A percentile compares a stretch with the other conserved stretches of the same genome.
phyloP scores from a whole-genome alignment of 2,888 invertebrate genomes.

The Alloplasta piceator region DNA sequence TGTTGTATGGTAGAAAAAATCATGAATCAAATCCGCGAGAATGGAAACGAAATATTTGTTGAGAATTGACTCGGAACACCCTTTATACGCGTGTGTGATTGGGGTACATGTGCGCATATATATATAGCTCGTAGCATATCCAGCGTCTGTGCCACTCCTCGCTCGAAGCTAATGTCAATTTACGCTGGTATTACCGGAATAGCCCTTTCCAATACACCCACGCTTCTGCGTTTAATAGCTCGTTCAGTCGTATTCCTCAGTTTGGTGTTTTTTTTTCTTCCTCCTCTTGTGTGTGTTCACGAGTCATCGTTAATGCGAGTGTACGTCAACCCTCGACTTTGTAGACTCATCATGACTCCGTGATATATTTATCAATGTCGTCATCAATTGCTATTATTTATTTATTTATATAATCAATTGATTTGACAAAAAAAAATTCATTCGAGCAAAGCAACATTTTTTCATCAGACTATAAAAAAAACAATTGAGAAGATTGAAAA shows the following conservation, averaged over 20 bases:
- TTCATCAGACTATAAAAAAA: too few relatives aligned
- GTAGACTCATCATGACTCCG: slow-evolving; percentile 2
- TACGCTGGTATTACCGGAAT: slow-evolving; percentile 70
- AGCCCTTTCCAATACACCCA: slow-evolving; percentile 68
- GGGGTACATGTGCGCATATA: slow-evolving; percentile 8
- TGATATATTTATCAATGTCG: too few relatives aligned
- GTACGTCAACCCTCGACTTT: slow-evolving; percentile 8
- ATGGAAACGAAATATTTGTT: too few relatives aligned
- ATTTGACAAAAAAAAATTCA: too few relatives aligned
- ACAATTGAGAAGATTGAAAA: too few relatives aligned
- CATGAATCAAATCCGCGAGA: too few relatives aligned
- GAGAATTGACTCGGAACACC: too few relatives aligned
- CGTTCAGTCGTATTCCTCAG: slow-evolving; percentile 58
- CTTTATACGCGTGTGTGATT: neutral
- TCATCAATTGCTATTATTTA: too few relatives aligned
- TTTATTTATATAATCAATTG: neutral
- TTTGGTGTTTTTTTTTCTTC: slow-evolving; percentile 13
- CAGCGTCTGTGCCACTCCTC: slow-evolving; percentile 62
- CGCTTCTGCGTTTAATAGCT: slow-evolving; percentile 63
- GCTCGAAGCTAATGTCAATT: slow-evolving; percentile 69
- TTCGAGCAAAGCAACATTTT: too few relatives aligned
- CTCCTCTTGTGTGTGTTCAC: slow-evolving; percentile 15
- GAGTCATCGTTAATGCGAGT: slow-evolving; percentile 6
- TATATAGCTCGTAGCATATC: slow-evolving; percentile 20
- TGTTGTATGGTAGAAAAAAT: too few relatives aligned